Evolutionary conservation across 35 echinoderm and acorn worm species (phyloP).

Genomic region (Chiridota heheva): DNA sequence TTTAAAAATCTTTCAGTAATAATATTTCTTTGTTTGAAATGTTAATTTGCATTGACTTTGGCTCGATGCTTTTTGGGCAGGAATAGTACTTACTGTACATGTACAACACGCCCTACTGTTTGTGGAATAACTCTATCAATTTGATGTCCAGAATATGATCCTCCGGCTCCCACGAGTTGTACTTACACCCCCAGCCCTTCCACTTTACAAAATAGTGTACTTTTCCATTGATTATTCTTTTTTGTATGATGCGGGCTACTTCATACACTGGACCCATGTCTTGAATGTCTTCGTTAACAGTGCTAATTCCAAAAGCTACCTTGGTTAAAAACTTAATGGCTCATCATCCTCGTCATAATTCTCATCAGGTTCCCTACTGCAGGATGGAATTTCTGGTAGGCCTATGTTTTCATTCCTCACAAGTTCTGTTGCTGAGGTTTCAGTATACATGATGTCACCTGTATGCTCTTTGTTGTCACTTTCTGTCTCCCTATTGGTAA

Average conservation of each 20-base stretch:
- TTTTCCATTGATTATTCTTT: not conserved
- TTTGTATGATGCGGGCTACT: not conserved
- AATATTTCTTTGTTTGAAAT: too few relatives aligned
- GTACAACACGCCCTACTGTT: too few relatives aligned
- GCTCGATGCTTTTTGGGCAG: too few relatives aligned
- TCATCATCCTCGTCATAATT: not conserved
- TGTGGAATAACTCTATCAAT: not conserved
- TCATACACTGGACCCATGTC: not conserved
- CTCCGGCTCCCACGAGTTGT: constrained; percentile 14
- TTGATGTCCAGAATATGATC: not conserved
- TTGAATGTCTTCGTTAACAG: not conserved
- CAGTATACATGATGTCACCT: too few relatives aligned
- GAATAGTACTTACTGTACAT: too few relatives aligned
- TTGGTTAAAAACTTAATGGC: constrained; percentile 11
- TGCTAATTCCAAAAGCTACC: not conserved
- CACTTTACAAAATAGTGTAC: not conserved
- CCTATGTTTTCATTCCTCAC: not conserved
- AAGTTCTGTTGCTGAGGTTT: not conserved
- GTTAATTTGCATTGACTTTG: too few relatives aligned
- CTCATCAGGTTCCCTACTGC: not conserved
- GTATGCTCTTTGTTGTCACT: too few relatives aligned
- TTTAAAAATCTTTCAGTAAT: too few relatives aligned
- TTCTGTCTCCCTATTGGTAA: not conserved
- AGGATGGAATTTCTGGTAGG: not conserved
- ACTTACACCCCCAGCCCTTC: constrained; percentile 15